A percentile compares a stretch with the other conserved stretches of the same genome.
Conservation (phyloP, 2,113 vertebrate genomes). For the Cyrtonyx montezumae region DNA sequence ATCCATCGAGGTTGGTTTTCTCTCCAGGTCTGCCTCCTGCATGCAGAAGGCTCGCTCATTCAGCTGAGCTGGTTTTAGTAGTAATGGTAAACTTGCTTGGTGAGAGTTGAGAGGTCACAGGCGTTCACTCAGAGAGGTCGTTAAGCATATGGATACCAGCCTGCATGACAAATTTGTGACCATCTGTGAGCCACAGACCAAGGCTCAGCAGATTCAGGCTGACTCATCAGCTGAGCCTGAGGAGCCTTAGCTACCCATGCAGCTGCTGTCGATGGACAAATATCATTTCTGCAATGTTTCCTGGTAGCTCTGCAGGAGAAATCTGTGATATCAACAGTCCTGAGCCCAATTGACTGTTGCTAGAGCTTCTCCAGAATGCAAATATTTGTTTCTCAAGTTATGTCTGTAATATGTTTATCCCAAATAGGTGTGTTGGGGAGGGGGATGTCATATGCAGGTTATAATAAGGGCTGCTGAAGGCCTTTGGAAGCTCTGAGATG, state of each 20-base stretch:
- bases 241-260: background rate
- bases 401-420: background rate
- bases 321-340: background rate
- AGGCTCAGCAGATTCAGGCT: background rate
- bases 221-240: background rate
- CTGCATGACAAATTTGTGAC: background rate
- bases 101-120: background rate
- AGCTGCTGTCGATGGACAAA: background rate
- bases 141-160: background rate
- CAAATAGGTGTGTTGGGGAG: background rate
- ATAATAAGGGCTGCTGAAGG: background rate
- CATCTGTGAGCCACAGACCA: background rate
- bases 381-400: background rate
- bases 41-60: background rate
- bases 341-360: background rate
- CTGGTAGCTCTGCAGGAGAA: background rate
- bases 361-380: background rate
- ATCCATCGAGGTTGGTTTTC: background rate
- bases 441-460: background rate
- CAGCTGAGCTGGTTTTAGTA: background rate
- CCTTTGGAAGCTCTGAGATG: background rate
- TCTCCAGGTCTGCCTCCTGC: background rate
- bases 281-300: background rate
- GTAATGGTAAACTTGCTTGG: fast-evolving
- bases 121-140: background rate